Conservation (phyloP, 1,140 invertebrate species). For the Triops longicaudatus region DNA sequence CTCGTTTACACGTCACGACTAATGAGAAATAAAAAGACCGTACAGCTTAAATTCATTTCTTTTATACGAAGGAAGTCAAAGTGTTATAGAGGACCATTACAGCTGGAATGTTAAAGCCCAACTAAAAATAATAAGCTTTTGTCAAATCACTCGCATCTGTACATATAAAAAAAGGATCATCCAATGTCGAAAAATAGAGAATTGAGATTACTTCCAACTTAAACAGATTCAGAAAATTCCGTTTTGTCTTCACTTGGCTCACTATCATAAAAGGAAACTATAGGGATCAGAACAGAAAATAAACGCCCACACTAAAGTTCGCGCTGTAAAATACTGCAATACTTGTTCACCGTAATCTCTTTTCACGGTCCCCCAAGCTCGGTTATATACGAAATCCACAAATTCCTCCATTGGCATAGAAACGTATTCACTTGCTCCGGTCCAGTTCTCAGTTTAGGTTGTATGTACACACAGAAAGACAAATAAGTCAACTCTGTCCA, state of each 20-base stretch:
- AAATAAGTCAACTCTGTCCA: background rate
- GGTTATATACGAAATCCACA: background rate
- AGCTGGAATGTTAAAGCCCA: slow-evolving; percentile 2
- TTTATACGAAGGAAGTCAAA: slow-evolving; percentile 8
- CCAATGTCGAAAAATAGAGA: background rate
- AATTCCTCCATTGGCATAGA: background rate
- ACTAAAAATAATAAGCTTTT: slow-evolving; percentile 16
- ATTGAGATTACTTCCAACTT: slow-evolving; percentile 15
- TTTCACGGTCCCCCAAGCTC: background rate
- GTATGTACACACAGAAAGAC: slow-evolving; percentile 1
- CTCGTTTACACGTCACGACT: slow-evolving; percentile 47
- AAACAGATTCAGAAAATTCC: background rate
- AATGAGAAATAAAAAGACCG: background rate
- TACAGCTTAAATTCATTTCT: background rate
- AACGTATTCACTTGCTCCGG: background rate
- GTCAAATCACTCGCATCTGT: background rate
- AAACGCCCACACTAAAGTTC: background rate
- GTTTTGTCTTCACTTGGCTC: background rate
- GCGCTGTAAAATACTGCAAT: slow-evolving; percentile 1
- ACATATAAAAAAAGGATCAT: background rate
- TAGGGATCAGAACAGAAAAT: background rate
- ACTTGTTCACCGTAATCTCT: background rate
- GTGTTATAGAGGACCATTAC: slow-evolving; percentile 12
- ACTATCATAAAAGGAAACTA: background rate
- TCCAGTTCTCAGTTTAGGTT: background rate